phyloP scores from a whole-genome alignment of 2,113 vertebrate species.

The Antechinus stuartii region DNA sequence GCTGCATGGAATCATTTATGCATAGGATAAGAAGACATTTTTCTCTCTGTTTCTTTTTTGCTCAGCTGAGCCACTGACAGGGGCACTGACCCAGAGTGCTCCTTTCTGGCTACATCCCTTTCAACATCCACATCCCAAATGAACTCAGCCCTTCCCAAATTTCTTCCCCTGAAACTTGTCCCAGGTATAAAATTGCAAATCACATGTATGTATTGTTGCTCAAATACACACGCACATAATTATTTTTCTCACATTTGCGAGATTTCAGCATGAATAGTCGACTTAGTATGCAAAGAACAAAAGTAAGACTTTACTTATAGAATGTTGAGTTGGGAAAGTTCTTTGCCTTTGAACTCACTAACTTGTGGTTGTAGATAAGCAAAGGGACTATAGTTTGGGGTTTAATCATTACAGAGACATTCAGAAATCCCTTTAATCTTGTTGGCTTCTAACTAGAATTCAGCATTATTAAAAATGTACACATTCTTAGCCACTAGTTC shows the following conservation, averaged over 20 bases:
- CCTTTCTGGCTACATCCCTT: background rate
- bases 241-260: background rate
- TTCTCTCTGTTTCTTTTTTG: background rate
- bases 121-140: background rate
- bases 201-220: background rate
- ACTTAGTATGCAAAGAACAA: background rate
- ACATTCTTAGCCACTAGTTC: background rate
- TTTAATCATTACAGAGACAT: background rate
- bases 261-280: background rate
- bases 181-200: background rate
- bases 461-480: background rate
- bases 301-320: background rate
- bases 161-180: background rate
- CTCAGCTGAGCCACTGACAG: background rate
- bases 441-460: slow-evolving; percentile 5
- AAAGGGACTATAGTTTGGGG: background rate
- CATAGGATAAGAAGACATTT: background rate
- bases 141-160: background rate
- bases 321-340: background rate
- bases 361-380: background rate
- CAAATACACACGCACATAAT: background rate
- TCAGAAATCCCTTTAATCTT: background rate
- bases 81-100: background rate
- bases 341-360: slow-evolving; percentile 4
- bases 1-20: background rate